Base-by-base conservation (phyloP, 2,797 vertebrate species). In the Synanceia verrucosa region DNA sequence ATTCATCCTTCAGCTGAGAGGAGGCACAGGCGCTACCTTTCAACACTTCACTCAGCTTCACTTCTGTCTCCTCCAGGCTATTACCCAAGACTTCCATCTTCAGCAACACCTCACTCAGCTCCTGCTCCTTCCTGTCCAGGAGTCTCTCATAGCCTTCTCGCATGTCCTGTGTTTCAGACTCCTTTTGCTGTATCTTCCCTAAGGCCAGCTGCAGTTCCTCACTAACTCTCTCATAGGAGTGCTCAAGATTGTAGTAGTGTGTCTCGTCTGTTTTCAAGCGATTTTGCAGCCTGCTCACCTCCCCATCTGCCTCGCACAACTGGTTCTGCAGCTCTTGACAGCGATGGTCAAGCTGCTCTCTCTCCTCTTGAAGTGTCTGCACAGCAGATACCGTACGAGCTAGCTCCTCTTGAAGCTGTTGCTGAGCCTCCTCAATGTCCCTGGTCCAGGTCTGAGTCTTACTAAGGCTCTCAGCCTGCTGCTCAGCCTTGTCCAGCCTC, bases 271-370 rank as follows among this genome's bases (percentile, higher is more conserved):
- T 92, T 44, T 91, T 91, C 66, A 97, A 83, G 66, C 95, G 95
- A 6, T 89, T 90, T 50, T 94, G 95, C 26, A 98, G 89, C 78
- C 91, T 89, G 48, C 90, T 88, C 9, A 94, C 79, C 55, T 97
- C 94, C 0, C 81, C 86, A n/a, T 96, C 95, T 0, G 95, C 95
- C 76, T 95, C 90, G 0, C 91, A 86, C 11, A 96, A 75, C 43
- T 95, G 96, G 73, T 92, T 93, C 86, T 94, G 94, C 76, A 99
- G 93, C 86, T 97, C 95, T 0, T 95, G 94, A 73, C 96, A 96
- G n/a, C 81, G 92, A 53, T 69, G 91, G 10, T 92, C 87, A 0
- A 96, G 88, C 76, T 94, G 93, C 63, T 96, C 93, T 36, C 93
- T 91, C 47, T 96, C 96, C 0, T 94, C 92, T 29, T 92, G 94